phyloP scores from a whole-genome alignment of 2,888 invertebrate genomes.

The Lypha dubia region DNA sequence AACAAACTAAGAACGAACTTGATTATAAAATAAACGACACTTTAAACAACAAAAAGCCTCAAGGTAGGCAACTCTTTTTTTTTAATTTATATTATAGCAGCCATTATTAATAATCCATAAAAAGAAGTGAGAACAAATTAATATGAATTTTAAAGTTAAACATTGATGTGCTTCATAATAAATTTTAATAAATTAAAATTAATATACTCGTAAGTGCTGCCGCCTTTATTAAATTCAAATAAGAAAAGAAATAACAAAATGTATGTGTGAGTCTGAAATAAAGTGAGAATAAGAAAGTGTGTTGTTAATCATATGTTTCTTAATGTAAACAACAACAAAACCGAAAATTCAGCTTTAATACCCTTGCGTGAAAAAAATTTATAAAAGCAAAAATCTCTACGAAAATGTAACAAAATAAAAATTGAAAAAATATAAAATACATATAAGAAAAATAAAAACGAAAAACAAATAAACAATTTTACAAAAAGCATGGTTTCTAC shows the following conservation, averaged over 20 bases:
- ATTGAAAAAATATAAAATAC: slow-evolving; percentile 48
- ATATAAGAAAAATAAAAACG: slow-evolving; percentile 11
- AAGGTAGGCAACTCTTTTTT: slow-evolving; percentile 41
- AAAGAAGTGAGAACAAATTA: not conserved
- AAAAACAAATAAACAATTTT: slow-evolving; percentile 27
- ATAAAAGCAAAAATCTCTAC: slow-evolving; percentile 39
- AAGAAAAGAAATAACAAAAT: not conserved
- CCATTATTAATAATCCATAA: not conserved
- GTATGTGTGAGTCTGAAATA: not conserved
- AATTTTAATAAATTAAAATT: not conserved
- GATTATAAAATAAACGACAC: not conserved
- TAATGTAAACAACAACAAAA: slow-evolving; percentile 55
- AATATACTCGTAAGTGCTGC: not conserved
- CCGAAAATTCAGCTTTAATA: slow-evolving; percentile 53
- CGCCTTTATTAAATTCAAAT: slow-evolving; percentile 6
- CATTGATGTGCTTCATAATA: slow-evolving; percentile 1
- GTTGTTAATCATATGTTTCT: slow-evolving; percentile 64
- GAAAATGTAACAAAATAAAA: slow-evolving; percentile 67
- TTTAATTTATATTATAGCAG: not conserved
- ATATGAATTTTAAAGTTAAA: not conserved
- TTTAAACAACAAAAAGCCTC: not conserved
- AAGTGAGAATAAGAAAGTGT: slow-evolving; percentile 60
- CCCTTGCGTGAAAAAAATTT: slow-evolving; percentile 29
- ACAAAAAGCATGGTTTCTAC: slow-evolving; percentile 61
- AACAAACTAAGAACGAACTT: slow-evolving; percentile 3